Percentiles rank a stretch among this genome's conserved stretches.
phyloP scores from a whole-genome alignment of 1,140 invertebrate genomes.

The Monomorium pharaonis region DNA sequence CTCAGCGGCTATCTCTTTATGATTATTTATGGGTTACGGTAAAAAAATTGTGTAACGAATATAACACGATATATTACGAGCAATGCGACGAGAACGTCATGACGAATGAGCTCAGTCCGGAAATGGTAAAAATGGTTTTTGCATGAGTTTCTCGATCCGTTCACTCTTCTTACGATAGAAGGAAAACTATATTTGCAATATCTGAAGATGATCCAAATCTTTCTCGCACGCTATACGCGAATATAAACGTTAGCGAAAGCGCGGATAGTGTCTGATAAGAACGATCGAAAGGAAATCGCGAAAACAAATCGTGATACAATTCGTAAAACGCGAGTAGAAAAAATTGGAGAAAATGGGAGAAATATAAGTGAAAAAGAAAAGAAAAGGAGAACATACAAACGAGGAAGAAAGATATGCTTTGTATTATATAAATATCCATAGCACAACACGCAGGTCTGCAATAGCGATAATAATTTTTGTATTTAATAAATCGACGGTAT shows the following conservation, averaged over 20 bases:
- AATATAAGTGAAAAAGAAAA: not conserved
- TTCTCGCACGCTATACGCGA: not conserved
- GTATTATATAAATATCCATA: conserved; percentile 39
- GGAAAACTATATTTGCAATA: not conserved
- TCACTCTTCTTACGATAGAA: conserved; percentile 25
- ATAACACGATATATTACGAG: not conserved
- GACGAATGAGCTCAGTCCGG: not conserved
- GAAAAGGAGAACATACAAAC: not conserved
- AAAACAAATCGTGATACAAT: not conserved
- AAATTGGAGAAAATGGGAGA: not conserved
- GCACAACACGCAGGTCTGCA: conserved; percentile 41
- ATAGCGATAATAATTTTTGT: conserved; percentile 71
- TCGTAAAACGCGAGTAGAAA: not conserved
- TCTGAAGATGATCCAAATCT: not conserved
- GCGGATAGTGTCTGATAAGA: not conserved
- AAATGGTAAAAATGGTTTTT: conserved; percentile 14
- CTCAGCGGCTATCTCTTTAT: conserved; percentile 6
- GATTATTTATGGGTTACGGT: conserved; percentile 26
- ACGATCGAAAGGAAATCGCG: not conserved
- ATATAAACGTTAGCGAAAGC: not conserved
- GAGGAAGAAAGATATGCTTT: conserved; percentile 30
- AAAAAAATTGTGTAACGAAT: conserved; percentile 18
- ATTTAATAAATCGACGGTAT: conserved; percentile 38
- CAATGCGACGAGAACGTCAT: conserved; percentile 9
- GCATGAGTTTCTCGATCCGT: conserved; percentile 38